Conservation (phyloP, 1,140 invertebrate genomes). For the Temnothorax nylanderi region DNA sequence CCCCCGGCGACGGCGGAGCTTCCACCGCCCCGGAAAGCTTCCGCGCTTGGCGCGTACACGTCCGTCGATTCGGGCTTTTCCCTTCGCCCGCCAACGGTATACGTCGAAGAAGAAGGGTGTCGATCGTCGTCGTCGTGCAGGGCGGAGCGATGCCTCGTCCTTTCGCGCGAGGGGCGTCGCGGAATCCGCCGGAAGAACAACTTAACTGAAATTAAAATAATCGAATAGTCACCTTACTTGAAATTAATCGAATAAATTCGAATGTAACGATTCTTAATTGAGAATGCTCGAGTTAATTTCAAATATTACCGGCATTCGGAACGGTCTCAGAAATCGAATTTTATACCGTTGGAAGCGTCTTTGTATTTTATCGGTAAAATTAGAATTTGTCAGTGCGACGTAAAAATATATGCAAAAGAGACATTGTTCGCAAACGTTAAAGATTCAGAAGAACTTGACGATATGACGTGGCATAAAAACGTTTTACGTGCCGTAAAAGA, state of each 20-base stretch:
- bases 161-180: not conserved
- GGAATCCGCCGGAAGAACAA: conserved; percentile 3
- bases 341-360: not conserved
- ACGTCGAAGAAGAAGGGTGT: conserved; percentile 50
- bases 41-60: conserved; percentile 67
- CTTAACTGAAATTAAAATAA: conserved; percentile 20
- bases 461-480: too few relatives aligned
- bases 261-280: not conserved
- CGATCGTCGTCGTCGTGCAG: conserved; percentile 35
- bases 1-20: conserved; percentile 63
- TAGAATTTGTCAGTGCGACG: not conserved
- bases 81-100: conserved; percentile 13
- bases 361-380: not conserved
- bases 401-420: not conserved
- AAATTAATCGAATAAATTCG: conserved; percentile 8
- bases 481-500: not conserved
- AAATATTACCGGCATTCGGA: not conserved
- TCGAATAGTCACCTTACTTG: not conserved
- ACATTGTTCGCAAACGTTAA: not conserved
- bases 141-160: conserved; percentile 12
- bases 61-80: conserved; percentile 61
- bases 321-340: not conserved
- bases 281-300: not conserved
- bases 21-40: conserved; percentile 75
- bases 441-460: not conserved